phyloP scores from a whole-genome alignment of 2,888 invertebrate species.

The Phymatocera aterrima region DNA sequence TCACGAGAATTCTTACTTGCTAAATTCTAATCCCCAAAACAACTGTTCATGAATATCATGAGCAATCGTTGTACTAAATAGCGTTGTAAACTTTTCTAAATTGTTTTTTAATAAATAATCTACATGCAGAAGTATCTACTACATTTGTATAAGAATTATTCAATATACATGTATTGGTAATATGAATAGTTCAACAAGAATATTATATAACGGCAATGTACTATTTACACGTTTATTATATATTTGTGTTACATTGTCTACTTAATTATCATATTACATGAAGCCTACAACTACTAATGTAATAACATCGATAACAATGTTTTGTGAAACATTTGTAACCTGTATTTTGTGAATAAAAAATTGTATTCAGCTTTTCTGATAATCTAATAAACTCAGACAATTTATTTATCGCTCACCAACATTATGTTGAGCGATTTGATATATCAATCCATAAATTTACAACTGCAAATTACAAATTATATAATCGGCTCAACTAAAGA shows the following conservation, averaged over 20 bases:
- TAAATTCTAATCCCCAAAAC: not conserved
- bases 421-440: no score
- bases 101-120: constrained; percentile 33
- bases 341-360: constrained; percentile 5
- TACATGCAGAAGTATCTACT: not conserved
- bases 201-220: not conserved
- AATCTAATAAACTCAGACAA: not conserved
- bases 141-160: not conserved
- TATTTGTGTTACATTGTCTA: not conserved
- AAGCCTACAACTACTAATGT: not conserved
- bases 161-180: not conserved
- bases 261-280: constrained; percentile 4
- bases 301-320: constrained; percentile 12
- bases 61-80: constrained; percentile 18
- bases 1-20: no score
- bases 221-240: constrained; percentile 27
- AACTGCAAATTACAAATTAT: constrained; percentile 6
- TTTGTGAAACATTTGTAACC: constrained; percentile 38
- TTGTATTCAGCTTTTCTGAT: not conserved
- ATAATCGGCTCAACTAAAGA: constrained; percentile 3
- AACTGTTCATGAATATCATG: not conserved
- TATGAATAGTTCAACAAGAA: constrained; percentile 2
- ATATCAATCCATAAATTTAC: not conserved
- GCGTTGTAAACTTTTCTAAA: constrained; percentile 25
- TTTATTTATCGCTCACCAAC: not conserved